Evolutionary conservation across 2,797 vertebrate genomes (phyloP).

Genomic region (Okamejei kenojei): DNA sequence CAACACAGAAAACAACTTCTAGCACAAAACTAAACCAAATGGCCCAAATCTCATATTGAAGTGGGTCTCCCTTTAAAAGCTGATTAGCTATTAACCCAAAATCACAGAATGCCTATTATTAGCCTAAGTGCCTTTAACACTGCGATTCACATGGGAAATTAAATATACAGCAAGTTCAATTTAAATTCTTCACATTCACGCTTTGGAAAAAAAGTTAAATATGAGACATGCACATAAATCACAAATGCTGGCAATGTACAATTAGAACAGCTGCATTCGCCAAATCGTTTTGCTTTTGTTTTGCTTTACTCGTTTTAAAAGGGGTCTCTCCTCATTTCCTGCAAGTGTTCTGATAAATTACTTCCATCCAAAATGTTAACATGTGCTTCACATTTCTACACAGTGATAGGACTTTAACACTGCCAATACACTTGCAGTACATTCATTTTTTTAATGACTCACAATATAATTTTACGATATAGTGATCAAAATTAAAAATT

Average conservation of each 20-base stretch:
- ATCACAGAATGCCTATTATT: not conserved
- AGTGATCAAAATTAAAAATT: not conserved
- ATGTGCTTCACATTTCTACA: not conserved
- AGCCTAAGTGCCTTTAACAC: not conserved
- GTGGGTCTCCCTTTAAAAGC: not conserved
- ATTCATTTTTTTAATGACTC: not conserved
- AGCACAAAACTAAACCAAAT: not conserved
- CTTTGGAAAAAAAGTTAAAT: not conserved
- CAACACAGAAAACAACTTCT: not conserved
- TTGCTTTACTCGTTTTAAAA: not conserved
- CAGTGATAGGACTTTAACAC: not conserved
- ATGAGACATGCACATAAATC: not conserved
- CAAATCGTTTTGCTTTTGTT: not conserved
- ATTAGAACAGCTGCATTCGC: not conserved
- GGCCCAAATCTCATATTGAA: not conserved
- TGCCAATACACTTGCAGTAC: not conserved
- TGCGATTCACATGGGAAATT: not conserved
- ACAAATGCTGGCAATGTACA: not conserved
- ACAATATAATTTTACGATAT: not conserved
- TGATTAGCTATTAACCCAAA: not conserved
- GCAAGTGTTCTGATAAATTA: not conserved
- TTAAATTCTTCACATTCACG: not conserved
- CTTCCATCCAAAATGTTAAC: not conserved
- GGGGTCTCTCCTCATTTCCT: not conserved
- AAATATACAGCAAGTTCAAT: not conserved